These are phyloP conservation scores for Notodonta ziczac DNA, from an alignment of 2,888 invertebrate species.

Conservation along the genomic window DNA sequence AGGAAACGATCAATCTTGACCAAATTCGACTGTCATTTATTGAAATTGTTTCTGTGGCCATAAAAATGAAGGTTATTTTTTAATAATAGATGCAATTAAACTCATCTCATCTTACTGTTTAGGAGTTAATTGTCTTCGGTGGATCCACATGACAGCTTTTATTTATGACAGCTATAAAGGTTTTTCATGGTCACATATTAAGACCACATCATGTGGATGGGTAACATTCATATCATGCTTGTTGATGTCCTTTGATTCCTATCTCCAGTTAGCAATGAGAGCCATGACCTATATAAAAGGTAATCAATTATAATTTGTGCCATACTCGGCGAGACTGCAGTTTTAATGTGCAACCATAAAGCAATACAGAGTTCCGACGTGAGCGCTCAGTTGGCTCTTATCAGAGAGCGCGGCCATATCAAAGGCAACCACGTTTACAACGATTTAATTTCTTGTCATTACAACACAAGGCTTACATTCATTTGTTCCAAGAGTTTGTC, in stretches of 20 bases:
- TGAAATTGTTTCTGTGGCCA: background rate
- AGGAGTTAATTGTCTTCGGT: constrained; percentile 6
- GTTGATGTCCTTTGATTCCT: constrained; percentile 57
- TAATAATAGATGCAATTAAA: background rate
- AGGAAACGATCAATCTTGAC: too few relatives aligned
- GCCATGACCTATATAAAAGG: constrained; percentile 67
- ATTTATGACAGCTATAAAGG: constrained; percentile 1
- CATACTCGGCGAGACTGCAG: constrained; percentile 62
- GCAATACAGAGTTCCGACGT: constrained; percentile 46
- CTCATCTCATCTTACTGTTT: constrained; percentile 8
- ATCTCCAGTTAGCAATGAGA: constrained; percentile 56
- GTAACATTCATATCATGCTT: constrained; percentile 25
- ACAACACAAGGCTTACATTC: constrained; percentile 59
- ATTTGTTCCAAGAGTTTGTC: constrained; percentile 41
- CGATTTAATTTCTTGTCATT: constrained; percentile 57
- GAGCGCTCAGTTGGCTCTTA: constrained; percentile 60
- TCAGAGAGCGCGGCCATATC: constrained; percentile 68
- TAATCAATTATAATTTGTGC: constrained; percentile 69
- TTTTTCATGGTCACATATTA: constrained; percentile 2
- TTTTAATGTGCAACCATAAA: constrained; percentile 60
- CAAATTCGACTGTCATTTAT: too few relatives aligned
- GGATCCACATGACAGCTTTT: too few relatives aligned
- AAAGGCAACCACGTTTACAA: constrained; percentile 57
- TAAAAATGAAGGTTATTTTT: constrained; percentile 9
- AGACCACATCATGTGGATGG: background rate